Base-by-base conservation (phyloP, 1,140 invertebrate genomes). In the Olivierus martensii region DNA sequence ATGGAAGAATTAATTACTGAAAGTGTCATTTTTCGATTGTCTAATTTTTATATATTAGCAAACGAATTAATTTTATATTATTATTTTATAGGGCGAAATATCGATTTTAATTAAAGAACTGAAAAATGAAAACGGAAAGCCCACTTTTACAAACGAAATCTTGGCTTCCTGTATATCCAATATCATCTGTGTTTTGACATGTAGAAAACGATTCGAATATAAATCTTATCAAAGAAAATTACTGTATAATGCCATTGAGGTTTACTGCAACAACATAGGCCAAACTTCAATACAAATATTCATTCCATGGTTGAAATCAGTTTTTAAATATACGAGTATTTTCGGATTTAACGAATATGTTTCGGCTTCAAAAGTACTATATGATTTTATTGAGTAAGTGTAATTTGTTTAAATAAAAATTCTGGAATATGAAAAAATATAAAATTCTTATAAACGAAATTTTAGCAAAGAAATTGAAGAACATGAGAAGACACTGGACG, bases 161-260 rank as follows among this genome's bases (percentile, higher is more conserved):
- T 53, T 52, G 51, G 62, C 45, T 17, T 57, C 15, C 6, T 51
- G 41, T 39, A 58, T 39, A 19, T 61, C 63, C 12, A 94, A 93
- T 60, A 84, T 84, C 0, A 67, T 93, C 1, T 92, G 87, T 83
- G 78, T 74, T 48, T 85, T 92, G 80, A 77, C 90, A 69, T 84
- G 87, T 49, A 83, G 87, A 1, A 77, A 77, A 59, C 66, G 79
- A 61, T 78, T 75, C 11, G 59, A 62, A 3, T 65, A 71, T 52
- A 58, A 74, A 48, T 72, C 80, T 60, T 62, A 69, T 2, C 75
- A 83, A 60, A 69, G 87, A 49, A 74, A 74, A 38, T 65, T 77
- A 17, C 66, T 88, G 0, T 79, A 87, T 67, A 0, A 28, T 6
- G 2, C 4, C 28, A 4, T 28, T 4, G 9, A 2, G 1, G 28